A percentile compares a stretch with the other conserved stretches of the same genome.
These are phyloP conservation scores for Micronycteris hirsuta DNA, from an alignment of 2,113 vertebrate genomes.

Conservation along the genomic window DNA sequence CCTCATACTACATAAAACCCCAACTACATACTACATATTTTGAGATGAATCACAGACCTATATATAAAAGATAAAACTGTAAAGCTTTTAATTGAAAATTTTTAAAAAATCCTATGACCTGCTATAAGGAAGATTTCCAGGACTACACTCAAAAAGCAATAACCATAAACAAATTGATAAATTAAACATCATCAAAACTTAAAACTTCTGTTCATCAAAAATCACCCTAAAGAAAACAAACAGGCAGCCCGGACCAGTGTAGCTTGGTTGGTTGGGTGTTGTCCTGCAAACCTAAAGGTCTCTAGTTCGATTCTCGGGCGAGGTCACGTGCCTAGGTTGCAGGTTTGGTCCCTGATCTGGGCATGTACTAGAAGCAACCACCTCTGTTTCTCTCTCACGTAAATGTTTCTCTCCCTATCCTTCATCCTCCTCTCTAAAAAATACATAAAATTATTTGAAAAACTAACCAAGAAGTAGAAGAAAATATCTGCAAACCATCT, in stretches of 20 bases:
- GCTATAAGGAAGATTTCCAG: not conserved
- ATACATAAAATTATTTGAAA: too few species aligned
- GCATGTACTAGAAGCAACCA: too few species aligned
- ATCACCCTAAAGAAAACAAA: not conserved
- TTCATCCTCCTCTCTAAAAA: too few species aligned
- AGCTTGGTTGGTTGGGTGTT: too few species aligned
- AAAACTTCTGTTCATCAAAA: not conserved
- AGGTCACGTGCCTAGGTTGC: not conserved
- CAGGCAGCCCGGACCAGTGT: not conserved
- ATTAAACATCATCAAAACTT: not conserved
- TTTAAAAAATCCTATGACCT: not conserved
- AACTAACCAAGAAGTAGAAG: not conserved
- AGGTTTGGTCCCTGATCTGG: too few species aligned
- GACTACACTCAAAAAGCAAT: not conserved
- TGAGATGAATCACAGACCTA: not conserved
- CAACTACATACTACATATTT: not conserved
- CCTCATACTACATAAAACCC: not conserved
- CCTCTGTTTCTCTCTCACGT: too few species aligned
- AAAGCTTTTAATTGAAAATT: not conserved
- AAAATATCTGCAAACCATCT: not conserved
- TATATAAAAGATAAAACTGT: not conserved
- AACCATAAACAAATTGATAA: not conserved
- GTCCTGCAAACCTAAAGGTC: too few species aligned
- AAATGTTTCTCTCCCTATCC: too few species aligned
- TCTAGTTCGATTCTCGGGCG: not conserved